Evolutionary conservation across 2,113 vertebrate species (phyloP).

Genomic region (Epinephelus lanceolatus): DNA sequence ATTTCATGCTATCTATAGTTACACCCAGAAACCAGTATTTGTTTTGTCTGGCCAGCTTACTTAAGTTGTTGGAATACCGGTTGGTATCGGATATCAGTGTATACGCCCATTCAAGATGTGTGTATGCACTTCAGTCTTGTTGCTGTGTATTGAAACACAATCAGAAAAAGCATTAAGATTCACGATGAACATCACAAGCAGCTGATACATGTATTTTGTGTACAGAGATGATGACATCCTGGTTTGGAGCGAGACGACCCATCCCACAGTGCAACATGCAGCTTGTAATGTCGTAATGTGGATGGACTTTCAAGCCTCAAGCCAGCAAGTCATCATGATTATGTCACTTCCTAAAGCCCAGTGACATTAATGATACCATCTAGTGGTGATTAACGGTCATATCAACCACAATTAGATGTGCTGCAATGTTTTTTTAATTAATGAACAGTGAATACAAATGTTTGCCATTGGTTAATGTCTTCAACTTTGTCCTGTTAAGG

Average conservation of each 20-base stretch:
- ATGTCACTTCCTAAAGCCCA: conserved; percentile 9
- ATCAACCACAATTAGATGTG: conserved; percentile 3
- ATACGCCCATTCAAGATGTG: neutral
- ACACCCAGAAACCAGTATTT: conserved; percentile 24
- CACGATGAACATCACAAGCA: neutral
- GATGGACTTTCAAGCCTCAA: conserved; percentile 1
- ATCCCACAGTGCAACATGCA: neutral
- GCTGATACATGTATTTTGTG: neutral
- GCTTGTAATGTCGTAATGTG: neutral
- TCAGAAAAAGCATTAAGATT: neutral
- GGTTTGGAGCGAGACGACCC: neutral
- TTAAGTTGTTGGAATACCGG: conserved; percentile 1
- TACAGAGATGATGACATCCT: neutral
- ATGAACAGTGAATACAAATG: neutral
- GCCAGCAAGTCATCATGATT: neutral
- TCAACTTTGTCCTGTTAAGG: neutral
- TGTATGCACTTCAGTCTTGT: neutral
- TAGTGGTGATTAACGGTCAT: conserved; percentile 65
- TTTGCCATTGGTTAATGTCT: neutral
- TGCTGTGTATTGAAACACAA: conserved; percentile 22
- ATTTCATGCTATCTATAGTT: conserved; percentile 13
- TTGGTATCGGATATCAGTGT: conserved; percentile 29
- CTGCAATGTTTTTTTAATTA: neutral
- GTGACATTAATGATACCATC: conserved; percentile 60
- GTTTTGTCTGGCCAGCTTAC: conserved; percentile 38